These are phyloP conservation scores for Sylvilagus floridanus DNA, from an alignment of 2,797 vertebrate genomes.

Conservation along the genomic window DNA sequence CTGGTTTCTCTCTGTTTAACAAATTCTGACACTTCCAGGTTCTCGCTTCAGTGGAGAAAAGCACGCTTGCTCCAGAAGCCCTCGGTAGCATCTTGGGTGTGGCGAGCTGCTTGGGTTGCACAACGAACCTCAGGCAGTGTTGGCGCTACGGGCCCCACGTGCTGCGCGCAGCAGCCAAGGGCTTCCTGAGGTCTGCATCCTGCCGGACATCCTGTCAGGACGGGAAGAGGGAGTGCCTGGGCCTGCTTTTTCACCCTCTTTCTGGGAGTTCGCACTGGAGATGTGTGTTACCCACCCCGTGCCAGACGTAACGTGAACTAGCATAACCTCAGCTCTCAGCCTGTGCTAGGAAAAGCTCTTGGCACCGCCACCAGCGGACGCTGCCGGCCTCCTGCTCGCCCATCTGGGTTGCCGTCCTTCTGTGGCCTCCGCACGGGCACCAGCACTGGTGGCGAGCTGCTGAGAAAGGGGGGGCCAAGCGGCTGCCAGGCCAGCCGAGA, in stretches of 20 bases:
- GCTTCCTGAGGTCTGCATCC: neutral
- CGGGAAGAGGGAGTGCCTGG: neutral
- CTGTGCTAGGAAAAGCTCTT: constrained; percentile 57
- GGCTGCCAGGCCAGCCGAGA: neutral
- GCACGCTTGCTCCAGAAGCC: neutral
- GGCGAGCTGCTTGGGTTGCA: neutral
- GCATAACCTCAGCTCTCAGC: constrained; percentile 31
- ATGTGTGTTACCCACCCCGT: neutral
- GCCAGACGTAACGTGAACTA: neutral
- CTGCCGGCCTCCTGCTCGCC: constrained; percentile 49
- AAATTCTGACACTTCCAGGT: neutral
- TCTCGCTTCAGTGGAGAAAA: neutral
- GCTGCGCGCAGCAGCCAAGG: neutral
- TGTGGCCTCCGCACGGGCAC: constrained; percentile 18
- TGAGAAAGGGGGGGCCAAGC: neutral
- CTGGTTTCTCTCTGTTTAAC: constrained; percentile 14
- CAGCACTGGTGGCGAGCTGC: neutral
- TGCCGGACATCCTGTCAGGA: neutral
- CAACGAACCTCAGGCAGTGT: neutral
- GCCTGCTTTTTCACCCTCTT: neutral
- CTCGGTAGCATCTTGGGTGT: neutral
- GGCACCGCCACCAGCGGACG: constrained; percentile 29
- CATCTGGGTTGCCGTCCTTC: neutral
- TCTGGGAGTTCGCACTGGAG: neutral
- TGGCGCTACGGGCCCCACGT: neutral